Base-by-base conservation (phyloP, 2,797 vertebrate species). In the Lophius americanus region DNA sequence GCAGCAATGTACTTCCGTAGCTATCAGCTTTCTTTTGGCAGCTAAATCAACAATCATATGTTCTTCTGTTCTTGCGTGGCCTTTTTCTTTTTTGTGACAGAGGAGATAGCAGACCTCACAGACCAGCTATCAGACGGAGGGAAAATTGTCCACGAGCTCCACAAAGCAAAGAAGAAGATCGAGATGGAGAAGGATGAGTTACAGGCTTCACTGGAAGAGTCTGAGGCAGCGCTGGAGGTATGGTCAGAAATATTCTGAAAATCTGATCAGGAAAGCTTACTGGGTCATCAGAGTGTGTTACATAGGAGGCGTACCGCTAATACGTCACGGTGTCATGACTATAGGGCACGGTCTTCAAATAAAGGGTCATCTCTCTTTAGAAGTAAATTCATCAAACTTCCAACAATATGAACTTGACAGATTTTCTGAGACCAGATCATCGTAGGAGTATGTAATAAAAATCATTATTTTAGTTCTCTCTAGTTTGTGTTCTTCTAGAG, bases 131-230 rank as follows among this genome's bases (percentile, higher is more conserved):
- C 92, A 1, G 93, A 95, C 2, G 93, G 92, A 33, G 93, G 93
- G 0, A 95, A 94, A 82, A 95, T 91, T 3, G 91, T 93, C 64
- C 93, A 95, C 0, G 95, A 95, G 84, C 93, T 95, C 39, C 95
- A 95, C 82, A 95, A 95, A 74, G 87, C 92, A 37, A 95, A 94
- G 75, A 95, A 94, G 88, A 95, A 95, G 81, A 91, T 93, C 1
- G 95, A 95, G 85, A 95, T 95, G 94, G 95, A 95, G 80, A 95
- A 94, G 46, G 94, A 95, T 2, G 95, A 95, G 82, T 67, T 95
- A 12, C 95, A 95, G 83, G 93, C 87, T 3, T 94, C 94, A 0
- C 82, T 95, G 63, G 95, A 95, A 68, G 95, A 95, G 74, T 93
- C 91, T 0, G 95, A 95, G 81, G 94, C 92, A 0, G 92, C 95